Evolutionary conservation across 2,888 invertebrate genomes (phyloP).

Genomic region (Asteroscopus sphinx): DNA sequence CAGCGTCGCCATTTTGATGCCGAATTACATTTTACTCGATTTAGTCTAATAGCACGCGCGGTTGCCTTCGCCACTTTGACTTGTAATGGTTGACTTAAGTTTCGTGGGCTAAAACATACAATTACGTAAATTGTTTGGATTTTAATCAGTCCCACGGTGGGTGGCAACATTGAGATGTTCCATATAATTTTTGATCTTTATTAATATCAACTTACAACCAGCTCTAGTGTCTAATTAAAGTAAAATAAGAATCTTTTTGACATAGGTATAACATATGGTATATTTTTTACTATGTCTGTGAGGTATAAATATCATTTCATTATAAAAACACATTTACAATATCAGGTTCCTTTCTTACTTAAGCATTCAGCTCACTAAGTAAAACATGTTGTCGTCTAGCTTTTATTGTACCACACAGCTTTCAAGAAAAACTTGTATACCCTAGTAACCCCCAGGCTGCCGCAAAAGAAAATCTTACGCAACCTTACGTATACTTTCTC

Average conservation of each 20-base stretch:
- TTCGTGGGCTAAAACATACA: conserved; percentile 53
- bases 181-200: conserved; percentile 13
- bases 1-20: conserved; percentile 71
- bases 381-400: conserved; percentile 40
- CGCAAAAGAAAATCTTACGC: conserved; percentile 39
- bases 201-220: conserved; percentile 18
- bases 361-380: conserved; percentile 37
- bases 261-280: conserved; percentile 8
- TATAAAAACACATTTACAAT: conserved; percentile 27
- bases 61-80: conserved; percentile 64
- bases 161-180: conserved; percentile 54
- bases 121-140: conserved; percentile 44
- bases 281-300: no score
- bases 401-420: conserved; percentile 39
- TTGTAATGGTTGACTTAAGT: conserved; percentile 64
- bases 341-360: conserved; percentile 22
- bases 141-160: conserved; percentile 60
- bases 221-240: conserved; percentile 22
- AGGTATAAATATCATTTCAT: no score
- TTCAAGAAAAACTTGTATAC: conserved; percentile 36
- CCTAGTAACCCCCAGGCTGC: conserved; percentile 39
- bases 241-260: conserved; percentile 28
- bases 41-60: conserved; percentile 73
- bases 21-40: conserved; percentile 75
- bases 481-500: conserved; percentile 38